phyloP scores from a whole-genome alignment of 2,888 invertebrate species.

The Dysmachus trigonus region DNA sequence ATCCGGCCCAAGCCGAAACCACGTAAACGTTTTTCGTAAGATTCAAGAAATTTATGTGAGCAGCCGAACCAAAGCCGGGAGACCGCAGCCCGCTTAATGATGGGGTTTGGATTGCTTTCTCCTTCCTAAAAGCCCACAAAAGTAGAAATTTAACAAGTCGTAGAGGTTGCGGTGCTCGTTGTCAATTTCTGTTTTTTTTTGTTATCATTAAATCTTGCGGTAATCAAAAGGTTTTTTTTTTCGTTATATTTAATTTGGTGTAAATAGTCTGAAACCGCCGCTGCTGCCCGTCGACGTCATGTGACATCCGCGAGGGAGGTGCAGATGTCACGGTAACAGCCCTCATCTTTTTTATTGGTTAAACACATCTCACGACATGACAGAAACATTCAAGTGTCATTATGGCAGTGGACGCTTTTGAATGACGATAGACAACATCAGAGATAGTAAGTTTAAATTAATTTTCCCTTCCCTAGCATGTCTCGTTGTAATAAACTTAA shows the following conservation, averaged over 20 bases:
- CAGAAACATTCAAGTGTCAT: background rate
- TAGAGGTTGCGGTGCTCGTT: background rate
- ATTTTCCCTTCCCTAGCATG: too few species aligned
- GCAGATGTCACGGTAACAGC: background rate
- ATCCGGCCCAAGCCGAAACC: background rate
- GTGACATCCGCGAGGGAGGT: slow-evolving; percentile 1
- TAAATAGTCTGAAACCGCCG: slow-evolving; percentile 1
- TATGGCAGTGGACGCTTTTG: background rate
- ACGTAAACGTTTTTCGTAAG: background rate
- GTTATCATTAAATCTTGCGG: slow-evolving; percentile 9
- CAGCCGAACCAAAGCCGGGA: background rate
- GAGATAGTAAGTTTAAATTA: background rate
- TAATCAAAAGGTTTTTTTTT: background rate
- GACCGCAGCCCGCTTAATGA: background rate
- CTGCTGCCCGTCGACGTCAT: too few species aligned
- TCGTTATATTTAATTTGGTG: background rate
- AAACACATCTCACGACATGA: background rate
- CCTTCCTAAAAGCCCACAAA: background rate
- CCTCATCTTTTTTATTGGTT: background rate
- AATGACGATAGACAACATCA: background rate
- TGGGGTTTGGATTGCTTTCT: slow-evolving; percentile 4
- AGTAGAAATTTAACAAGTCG: background rate
- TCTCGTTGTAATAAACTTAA: too few species aligned
- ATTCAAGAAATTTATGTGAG: background rate
- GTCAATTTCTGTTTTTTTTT: too few species aligned